Evolutionary conservation across 2,797 vertebrate species (phyloP), one percentile per base, ranked within the genome.

Genomic region (Sphenopsis melanotis): DNA sequence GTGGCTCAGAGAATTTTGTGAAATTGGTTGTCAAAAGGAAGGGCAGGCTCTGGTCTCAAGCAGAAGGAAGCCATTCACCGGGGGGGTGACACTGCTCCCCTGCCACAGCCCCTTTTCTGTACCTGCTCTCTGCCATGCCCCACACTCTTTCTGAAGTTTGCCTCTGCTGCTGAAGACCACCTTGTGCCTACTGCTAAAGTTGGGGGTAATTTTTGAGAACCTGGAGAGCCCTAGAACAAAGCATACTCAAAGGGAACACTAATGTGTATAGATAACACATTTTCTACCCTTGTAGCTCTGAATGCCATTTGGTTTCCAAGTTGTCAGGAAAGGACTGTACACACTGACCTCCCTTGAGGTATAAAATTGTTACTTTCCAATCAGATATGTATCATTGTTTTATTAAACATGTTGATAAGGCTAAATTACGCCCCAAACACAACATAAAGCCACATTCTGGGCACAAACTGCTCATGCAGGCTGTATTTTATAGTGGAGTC

Each of bases 381-480:
- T 37, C n/a, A 57, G 17, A 29, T 37, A 10, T 12, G n/a, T 59
- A 9, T 8, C 15, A 56, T 63, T 30, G 7, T 12, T 49, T 68
- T 82, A 32, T 36, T 79, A 27, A 69, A 72, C 11, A 24, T 27
- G 6, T 11, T 11, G 11, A 36, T 20, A 23, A 78, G n/a, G 41
- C 9, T 30, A 71, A 76, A 42, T 37, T 30, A 57, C 89, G 4
- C 24, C 17, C 13, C 20, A 26, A 34, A 50, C 14, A 21, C 44
- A 34, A 36, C 2, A 37, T 9, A 37, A 68, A 72, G 6, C 20
- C 1, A 1, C 0, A 0, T 72, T 55, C 46, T 32, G 30, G 21
- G 30, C 22, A 30, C 57, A 47, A 53, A 13, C 15, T 27, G 29
- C 16, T 61, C 47, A 6, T 15, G 5, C 11, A 61, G 37, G 26